These are phyloP conservation scores for Tubulanus polymorphus DNA, from an alignment of 2,888 invertebrate genomes.

Conservation along the genomic window DNA sequence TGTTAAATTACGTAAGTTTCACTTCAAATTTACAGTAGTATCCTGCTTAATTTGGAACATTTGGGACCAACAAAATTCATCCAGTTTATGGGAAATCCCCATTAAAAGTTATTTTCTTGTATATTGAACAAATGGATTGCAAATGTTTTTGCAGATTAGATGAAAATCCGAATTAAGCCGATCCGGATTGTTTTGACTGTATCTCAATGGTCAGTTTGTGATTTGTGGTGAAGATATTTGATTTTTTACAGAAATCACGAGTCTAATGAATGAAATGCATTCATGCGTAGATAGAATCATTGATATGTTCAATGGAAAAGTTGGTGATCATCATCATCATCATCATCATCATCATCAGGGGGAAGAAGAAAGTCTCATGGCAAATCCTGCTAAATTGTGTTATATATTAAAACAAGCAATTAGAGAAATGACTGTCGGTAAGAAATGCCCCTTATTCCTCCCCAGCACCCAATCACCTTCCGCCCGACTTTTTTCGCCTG, in stretches of 20 bases:
- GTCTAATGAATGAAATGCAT: slow-evolving; percentile 65
- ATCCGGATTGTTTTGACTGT: too few species aligned
- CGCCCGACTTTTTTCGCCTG: too few species aligned
- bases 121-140: background rate
- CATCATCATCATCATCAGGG: slow-evolving; percentile 15
- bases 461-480: background rate
- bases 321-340: slow-evolving; percentile 9
- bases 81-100: too few species aligned
- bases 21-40: background rate
- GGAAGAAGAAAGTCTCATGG: slow-evolving; percentile 48
- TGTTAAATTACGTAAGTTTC: slow-evolving; percentile 62
- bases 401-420: slow-evolving; percentile 63
- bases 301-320: slow-evolving; percentile 58
- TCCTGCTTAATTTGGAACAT: background rate
- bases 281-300: slow-evolving; percentile 62
- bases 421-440: slow-evolving; percentile 63
- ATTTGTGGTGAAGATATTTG: too few species aligned
- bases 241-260: slow-evolving; percentile 61
- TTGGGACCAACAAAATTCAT: too few species aligned
- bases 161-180: too few species aligned
- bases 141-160: background rate
- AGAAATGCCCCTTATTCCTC: slow-evolving; percentile 33
- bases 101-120: background rate
- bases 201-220: too few species aligned
- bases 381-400: slow-evolving; percentile 62